Percentiles rank a stretch among this genome's conserved stretches.
Conservation (phyloP, 2,797 vertebrate species). For the Setipinna tenuifilis region DNA sequence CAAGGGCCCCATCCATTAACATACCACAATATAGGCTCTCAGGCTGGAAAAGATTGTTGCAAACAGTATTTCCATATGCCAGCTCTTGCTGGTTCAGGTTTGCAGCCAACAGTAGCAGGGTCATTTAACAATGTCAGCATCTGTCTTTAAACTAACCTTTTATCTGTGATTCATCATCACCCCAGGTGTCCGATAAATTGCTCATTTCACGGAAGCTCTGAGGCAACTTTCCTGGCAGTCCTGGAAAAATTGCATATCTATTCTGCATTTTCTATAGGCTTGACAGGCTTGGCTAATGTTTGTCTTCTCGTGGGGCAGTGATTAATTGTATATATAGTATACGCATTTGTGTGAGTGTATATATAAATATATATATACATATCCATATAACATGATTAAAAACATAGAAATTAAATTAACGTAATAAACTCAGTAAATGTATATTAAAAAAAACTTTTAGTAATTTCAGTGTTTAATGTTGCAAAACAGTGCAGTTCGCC, state of each 20-base stretch:
- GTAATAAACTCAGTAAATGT: not conserved
- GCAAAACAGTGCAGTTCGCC: not conserved
- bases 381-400: too few relatives aligned
- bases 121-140: not conserved
- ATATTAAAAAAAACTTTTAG: not conserved
- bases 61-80: not conserved
- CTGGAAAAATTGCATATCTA: not conserved
- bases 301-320: not conserved
- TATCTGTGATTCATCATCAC: conserved; percentile 11
- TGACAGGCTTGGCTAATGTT: not conserved
- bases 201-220: not conserved
- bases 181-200: not conserved
- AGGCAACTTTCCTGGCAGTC: not conserved
- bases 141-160: not conserved
- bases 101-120: not conserved
- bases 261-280: not conserved
- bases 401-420: too few relatives aligned
- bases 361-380: not conserved
- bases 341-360: too few relatives aligned
- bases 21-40: not conserved
- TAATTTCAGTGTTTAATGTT: not conserved
- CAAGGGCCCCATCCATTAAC: not conserved
- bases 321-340: not conserved
- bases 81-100: not conserved
- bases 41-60: not conserved